Conservation (phyloP, 2,113 vertebrate genomes). For the Chloropsis cyanopogon region DNA sequence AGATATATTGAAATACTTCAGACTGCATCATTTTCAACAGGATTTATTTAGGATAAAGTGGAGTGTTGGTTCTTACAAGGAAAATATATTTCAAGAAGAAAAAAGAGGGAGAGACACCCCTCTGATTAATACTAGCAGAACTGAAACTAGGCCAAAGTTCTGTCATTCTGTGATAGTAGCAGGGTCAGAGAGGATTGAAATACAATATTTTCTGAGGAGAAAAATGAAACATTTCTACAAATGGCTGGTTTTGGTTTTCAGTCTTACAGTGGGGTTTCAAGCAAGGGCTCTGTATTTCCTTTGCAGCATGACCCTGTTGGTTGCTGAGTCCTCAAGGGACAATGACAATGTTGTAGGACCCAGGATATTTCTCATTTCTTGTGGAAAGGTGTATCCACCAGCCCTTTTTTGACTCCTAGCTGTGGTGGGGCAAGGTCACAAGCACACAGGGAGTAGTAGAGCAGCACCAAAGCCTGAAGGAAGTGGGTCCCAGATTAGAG, state of each 20-base stretch:
- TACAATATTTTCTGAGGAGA: background rate
- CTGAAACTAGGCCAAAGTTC: background rate
- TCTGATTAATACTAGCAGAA: background rate
- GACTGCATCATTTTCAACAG: background rate
- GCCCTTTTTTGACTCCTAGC: background rate
- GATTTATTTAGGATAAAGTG: conserved; percentile 7
- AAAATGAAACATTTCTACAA: background rate
- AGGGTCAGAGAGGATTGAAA: background rate
- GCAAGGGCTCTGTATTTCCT: background rate
- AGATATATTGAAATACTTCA: background rate
- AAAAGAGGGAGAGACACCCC: background rate
- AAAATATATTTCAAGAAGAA: background rate
- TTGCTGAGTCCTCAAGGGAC: background rate
- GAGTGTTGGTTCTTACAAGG: background rate
- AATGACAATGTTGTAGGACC: background rate
- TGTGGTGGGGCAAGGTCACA: background rate
- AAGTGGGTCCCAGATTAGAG: background rate
- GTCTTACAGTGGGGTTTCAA: background rate
- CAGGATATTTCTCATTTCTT: background rate
- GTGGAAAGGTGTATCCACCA: background rate
- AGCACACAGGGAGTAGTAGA: background rate
- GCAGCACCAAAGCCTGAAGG: background rate
- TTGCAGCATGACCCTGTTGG: fast-evolving
- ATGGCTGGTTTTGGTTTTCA: background rate
- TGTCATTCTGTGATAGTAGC: background rate